Percentiles rank a stretch among this genome's conserved stretches.
Conservation (phyloP, 2,113 vertebrate genomes). For the Myodes glareolus region DNA sequence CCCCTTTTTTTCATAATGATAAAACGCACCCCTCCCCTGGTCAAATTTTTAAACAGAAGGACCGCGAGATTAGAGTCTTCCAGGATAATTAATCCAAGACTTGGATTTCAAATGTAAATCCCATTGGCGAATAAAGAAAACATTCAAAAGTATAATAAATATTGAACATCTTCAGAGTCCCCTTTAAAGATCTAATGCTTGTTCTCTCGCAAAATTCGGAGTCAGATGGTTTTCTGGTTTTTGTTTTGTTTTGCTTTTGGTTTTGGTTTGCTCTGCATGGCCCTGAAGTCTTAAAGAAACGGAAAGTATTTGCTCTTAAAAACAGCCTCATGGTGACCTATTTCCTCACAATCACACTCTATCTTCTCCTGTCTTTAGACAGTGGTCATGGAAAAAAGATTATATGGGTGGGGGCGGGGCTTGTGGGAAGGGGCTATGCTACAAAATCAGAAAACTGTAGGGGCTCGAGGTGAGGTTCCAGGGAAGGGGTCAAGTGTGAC, state of each 20-base stretch:
- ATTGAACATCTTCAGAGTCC: constrained; percentile 47
- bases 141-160: constrained; percentile 71
- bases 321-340: neutral
- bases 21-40: constrained; percentile 75
- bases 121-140: constrained; percentile 67
- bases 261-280: neutral
- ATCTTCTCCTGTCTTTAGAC: neutral
- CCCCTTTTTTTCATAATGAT: constrained; percentile 74
- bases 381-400: neutral
- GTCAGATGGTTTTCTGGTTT: neutral
- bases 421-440: neutral
- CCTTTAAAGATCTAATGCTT: constrained; percentile 35
- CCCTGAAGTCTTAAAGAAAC: constrained; percentile 45
- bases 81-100: constrained; percentile 64
- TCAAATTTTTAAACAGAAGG: constrained; percentile 72
- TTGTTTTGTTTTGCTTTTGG: neutral
- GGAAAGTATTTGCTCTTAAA: constrained; percentile 26
- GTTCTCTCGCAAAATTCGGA: constrained; percentile 23
- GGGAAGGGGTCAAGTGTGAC: neutral
- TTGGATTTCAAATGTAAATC: constrained; percentile 58
- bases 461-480: neutral
- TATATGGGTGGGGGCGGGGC: neutral
- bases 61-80: constrained; percentile 59
- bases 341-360: neutral
- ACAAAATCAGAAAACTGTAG: neutral